Base-by-base conservation (phyloP, 1,140 invertebrate species). In the Hyles vespertilio region DNA sequence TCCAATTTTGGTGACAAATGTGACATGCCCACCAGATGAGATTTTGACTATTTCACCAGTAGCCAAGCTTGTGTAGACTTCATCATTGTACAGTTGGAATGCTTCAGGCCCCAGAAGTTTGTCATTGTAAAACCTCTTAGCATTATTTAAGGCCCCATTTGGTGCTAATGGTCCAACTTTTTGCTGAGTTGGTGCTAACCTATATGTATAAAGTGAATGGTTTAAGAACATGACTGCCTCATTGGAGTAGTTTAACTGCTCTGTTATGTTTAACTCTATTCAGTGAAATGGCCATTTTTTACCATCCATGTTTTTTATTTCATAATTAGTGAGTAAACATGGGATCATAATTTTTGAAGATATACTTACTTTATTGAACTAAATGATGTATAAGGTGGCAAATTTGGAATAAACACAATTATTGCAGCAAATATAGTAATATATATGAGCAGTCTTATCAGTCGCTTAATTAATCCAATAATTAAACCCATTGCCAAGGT, bases 21-120 rank as follows among this genome's bases (percentile, higher is more conserved):
- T 89, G 3, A 90, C 73, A 69, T 89, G 79, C 5, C 87, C 82
- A 57, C 91, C 90, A 48, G 91, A 90, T 43, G 91, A 89, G 11
- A 95, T 69, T 89, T 93, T 94, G 0, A 94, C 90, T 48, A 96
- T 89, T 75, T 94, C 91, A 49, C 94, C 94, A 47, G 91, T 93
- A 58, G 92, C 91, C 33, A 95, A 61, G 34, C 92, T 90, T 8
- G 92, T 93, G 71, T 95, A 96, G 34, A 96, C 66, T 79, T 93
- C 92, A n/a, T 91, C 92, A 75, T 94, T 91, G 55, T 91, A 91
- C 43, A 93, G 84, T 48, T 91, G 92, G 70, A 96, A 93, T 44
- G 89, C 84, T 89, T 97, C 96, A 3, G 96, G 93, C 43, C 94
- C 94, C 22, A 90, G 64, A 0, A 97, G 71, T 72, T 93, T 82